Conservation (phyloP, 2,888 invertebrate genomes). For the Camponotus fellah region DNA sequence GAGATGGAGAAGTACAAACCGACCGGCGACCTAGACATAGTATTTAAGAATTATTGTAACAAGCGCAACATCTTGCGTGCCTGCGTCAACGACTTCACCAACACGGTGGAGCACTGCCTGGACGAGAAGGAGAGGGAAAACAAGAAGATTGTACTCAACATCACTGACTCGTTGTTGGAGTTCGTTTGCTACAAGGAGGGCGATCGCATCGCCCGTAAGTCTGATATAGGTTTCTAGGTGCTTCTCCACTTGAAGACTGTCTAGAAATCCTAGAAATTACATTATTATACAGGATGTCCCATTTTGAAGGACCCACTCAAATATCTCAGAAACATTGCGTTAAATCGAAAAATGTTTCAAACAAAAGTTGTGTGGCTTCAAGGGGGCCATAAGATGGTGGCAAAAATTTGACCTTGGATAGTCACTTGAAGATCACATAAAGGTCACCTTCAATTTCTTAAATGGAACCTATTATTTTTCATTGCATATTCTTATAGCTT, state of each 20-base stretch:
- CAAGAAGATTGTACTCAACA: conserved; percentile 89
- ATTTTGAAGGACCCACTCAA: too few species aligned
- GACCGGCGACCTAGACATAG: conserved; percentile 90
- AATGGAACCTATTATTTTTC: too few species aligned
- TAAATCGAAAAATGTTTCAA: too few species aligned
- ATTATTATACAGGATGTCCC: too few species aligned
- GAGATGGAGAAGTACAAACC: conserved; percentile 92
- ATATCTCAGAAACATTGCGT: too few species aligned
- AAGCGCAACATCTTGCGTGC: conserved; percentile 88
- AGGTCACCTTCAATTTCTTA: too few species aligned
- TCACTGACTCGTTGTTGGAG: conserved; percentile 90
- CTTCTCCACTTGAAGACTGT: not conserved
- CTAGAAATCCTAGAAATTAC: not conserved
- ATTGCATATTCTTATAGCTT: too few species aligned
- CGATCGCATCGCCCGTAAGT: conserved; percentile 93
- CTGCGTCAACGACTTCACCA: conserved; percentile 89
- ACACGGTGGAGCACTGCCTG: conserved; percentile 89
- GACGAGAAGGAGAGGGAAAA: conserved; percentile 88
- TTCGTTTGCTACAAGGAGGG: conserved; percentile 94
- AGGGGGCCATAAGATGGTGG: too few species aligned
- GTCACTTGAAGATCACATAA: too few species aligned
- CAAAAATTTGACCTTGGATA: too few species aligned
- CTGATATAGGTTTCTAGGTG: not conserved
- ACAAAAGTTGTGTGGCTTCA: too few species aligned
- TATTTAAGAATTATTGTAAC: conserved; percentile 92